Conservation (phyloP, 2,797 vertebrate genomes). For the Psittacula derbiana region DNA sequence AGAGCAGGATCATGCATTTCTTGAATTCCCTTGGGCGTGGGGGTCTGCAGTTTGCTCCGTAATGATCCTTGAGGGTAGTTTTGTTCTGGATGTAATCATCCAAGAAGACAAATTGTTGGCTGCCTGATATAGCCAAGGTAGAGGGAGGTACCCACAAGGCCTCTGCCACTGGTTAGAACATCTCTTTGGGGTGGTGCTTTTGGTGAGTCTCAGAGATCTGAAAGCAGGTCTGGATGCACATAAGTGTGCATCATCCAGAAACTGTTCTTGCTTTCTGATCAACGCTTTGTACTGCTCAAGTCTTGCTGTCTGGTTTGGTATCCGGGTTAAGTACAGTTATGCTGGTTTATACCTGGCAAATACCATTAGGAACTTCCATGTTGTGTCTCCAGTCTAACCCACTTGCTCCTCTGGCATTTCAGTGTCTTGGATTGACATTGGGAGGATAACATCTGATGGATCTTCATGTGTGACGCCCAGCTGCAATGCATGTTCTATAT, state of each 20-base stretch:
- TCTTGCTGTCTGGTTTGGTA: not conserved
- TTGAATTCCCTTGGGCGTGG: not conserved
- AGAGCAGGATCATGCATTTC: not conserved
- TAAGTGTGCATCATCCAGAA: not conserved
- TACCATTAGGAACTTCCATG: not conserved
- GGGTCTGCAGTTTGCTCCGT: not conserved
- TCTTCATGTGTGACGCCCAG: not conserved
- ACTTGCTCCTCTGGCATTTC: not conserved
- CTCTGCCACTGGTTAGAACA: not conserved
- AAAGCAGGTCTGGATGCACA: not conserved
- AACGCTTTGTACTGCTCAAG: not conserved
- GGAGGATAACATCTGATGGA: not conserved
- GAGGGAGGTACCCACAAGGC: not conserved
- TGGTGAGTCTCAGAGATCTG: not conserved
- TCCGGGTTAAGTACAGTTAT: not conserved
- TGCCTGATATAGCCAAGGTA: not conserved
- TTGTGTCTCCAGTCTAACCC: not conserved
- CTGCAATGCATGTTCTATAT: not conserved
- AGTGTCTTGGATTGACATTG: not conserved
- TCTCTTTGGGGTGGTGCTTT: not conserved
- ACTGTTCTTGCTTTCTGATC: not conserved
- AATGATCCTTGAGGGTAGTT: not conserved
- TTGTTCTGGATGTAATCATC: not conserved
- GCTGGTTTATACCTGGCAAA: not conserved
- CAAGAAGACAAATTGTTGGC: not conserved